These are phyloP conservation scores for Peromyscus attwateri DNA, from an alignment of 2,797 vertebrate species.

Conservation along the genomic window DNA sequence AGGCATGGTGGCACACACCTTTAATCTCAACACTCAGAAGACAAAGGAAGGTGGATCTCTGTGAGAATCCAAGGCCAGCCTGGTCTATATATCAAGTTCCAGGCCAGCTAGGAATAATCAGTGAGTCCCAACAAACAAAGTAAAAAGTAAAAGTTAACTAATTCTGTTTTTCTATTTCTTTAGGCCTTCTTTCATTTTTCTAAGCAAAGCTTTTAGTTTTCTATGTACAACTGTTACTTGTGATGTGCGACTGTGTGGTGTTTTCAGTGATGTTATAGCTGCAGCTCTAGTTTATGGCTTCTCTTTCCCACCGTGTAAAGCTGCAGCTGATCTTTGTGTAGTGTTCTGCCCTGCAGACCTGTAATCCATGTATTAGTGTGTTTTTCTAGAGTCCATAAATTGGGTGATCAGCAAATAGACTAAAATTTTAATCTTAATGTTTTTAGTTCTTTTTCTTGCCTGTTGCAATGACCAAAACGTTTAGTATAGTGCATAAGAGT, in stretches of 20 bases:
- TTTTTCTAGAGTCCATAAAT: neutral
- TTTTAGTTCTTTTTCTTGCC: constrained; percentile 24
- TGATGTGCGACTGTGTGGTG: neutral
- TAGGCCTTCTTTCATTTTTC: constrained; percentile 17
- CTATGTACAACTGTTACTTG: neutral
- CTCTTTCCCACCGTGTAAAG: constrained; percentile 16
- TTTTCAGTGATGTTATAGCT: constrained; percentile 9
- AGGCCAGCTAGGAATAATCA: neutral
- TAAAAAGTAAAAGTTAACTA: neutral
- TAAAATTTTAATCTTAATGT: neutral
- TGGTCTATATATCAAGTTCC: too few species aligned
- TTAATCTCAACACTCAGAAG: neutral
- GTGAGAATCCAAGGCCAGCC: neutral
- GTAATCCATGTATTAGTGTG: neutral
- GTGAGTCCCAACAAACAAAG: neutral
- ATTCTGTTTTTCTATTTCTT: neutral
- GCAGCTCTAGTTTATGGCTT: neutral
- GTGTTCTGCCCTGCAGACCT: neutral
- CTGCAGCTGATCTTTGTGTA: neutral
- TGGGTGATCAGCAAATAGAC: neutral
- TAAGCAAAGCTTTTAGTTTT: constrained; percentile 35
- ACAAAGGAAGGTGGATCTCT: neutral
- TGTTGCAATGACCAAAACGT: neutral
- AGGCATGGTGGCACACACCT: neutral
- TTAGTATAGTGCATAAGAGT: neutral